These are phyloP conservation scores for Tetragnatha versicolor DNA, from an alignment of 1,140 invertebrate species.

Conservation along the genomic window DNA sequence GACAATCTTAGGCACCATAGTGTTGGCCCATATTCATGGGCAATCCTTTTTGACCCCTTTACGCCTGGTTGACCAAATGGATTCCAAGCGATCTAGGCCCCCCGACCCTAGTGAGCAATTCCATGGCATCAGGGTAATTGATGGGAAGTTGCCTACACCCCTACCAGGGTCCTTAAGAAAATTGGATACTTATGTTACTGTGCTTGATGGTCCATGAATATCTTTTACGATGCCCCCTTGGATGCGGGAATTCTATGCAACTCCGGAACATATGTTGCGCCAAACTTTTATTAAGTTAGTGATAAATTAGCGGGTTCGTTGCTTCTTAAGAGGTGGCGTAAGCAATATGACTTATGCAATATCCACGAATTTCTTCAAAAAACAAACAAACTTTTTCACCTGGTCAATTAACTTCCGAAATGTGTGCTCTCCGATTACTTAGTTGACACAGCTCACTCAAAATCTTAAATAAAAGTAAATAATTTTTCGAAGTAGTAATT, in stretches of 20 bases:
- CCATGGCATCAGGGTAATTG: neutral
- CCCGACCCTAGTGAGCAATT: neutral
- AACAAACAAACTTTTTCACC: no score
- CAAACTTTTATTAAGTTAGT: neutral
- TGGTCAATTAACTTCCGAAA: no score
- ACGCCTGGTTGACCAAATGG: neutral
- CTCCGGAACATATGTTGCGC: conserved; percentile 1
- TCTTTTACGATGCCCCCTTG: neutral
- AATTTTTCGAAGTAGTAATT: no score
- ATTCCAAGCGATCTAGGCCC: neutral
- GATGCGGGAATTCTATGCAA: neutral
- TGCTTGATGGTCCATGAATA: neutral
- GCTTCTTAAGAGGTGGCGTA: no score
- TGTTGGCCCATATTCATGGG: no score
- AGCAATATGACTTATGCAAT: no score
- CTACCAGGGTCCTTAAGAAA: conserved; percentile 1
- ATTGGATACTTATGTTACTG: neutral
- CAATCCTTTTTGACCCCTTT: neutral
- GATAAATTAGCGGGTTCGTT: no score
- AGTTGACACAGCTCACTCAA: no score
- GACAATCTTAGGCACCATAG: neutral
- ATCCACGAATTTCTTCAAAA: no score
- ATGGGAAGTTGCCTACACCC: neutral
- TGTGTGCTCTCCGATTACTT: no score
- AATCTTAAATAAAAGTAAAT: no score